Base-by-base conservation (phyloP, 37 sponge, comb jelly and placozoan species). In the Cliona cf. orientalis region DNA sequence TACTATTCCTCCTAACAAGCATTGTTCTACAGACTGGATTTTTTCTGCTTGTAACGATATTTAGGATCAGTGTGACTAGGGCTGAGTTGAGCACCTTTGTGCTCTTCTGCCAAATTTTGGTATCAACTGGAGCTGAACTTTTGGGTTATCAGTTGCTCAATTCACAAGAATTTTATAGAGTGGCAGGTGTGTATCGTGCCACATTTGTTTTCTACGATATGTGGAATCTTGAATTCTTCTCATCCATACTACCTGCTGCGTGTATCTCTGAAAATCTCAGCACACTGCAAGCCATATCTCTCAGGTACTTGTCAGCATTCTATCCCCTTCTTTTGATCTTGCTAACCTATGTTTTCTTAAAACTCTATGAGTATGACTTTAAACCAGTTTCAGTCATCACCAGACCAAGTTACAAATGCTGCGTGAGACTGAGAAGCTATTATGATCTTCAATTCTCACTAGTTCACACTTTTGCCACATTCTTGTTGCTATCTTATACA, bases 341-440 rank as follows among this genome's bases (percentile, higher is more conserved):
- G 28, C 19, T 38, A 29, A 17, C 42, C 32, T 78, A 42, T 39
- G 32, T 63, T 28, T n/a, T 42, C n/a, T 28, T 42, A 26, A 37
- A 17, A 11, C 49, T 74, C 4, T 55, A 53, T 29, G 28, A 9
- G 14, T 21, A 35, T 21, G 34, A 25, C 64, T 62, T 40, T 35
- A 78, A 78, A 1, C 78, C 78, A 14, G 42, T 78, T 42, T 44
- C n/a, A n/a, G n/a, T n/a, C n/a, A n/a, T n/a, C n/a, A n/a, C n/a
- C n/a, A n/a, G n/a, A n/a, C n/a, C n/a, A n/a, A n/a, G n/a, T n/a
- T n/a, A n/a, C n/a, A n/a, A n/a, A n/a, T n/a, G n/a, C 21, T 33
- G 1, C 37, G 19, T 17, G 70, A 35, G 70, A 22, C 3, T n/a
- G 26, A 28, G 9, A 2, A 5, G 9, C 3, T n/a, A 28, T 28